Conservation (phyloP, 1,140 invertebrate species). For the Leptoteleia sp. region DNA sequence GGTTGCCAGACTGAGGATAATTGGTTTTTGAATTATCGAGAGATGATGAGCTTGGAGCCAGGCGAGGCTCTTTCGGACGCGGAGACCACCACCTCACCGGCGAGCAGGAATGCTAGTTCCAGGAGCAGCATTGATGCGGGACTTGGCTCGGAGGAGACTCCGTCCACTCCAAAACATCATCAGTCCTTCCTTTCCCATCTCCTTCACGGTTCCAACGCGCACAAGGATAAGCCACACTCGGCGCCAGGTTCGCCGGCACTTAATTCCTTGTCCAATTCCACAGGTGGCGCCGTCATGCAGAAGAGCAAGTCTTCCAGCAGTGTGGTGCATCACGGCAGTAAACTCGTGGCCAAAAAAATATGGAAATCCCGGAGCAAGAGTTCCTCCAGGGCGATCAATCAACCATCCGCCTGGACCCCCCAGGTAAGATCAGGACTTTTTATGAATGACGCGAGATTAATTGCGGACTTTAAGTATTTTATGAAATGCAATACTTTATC, state of each 20-base stretch:
- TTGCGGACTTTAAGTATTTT: no score
- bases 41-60: slow-evolving; percentile 70
- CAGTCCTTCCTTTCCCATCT: slow-evolving; percentile 86
- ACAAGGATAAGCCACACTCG: slow-evolving; percentile 80
- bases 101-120: slow-evolving; percentile 81
- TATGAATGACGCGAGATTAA: no score
- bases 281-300: slow-evolving; percentile 87
- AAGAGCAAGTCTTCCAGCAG: slow-evolving; percentile 93
- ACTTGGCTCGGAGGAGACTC: slow-evolving; percentile 77
- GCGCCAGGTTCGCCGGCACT: slow-evolving; percentile 80
- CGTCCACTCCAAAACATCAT: slow-evolving; percentile 82
- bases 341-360: slow-evolving; percentile 90
- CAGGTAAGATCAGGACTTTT: slow-evolving; percentile 85
- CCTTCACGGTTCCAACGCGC: slow-evolving; percentile 83
- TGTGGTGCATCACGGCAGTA: slow-evolving; percentile 88
- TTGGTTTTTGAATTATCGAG: slow-evolving; percentile 83
- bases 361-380: slow-evolving; percentile 91
- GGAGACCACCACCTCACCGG: slow-evolving; percentile 79
- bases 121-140: slow-evolving; percentile 82
- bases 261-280: slow-evolving; percentile 78
- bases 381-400: slow-evolving; percentile 84
- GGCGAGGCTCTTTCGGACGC: slow-evolving; percentile 78
- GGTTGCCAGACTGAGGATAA: slow-evolving; percentile 88
- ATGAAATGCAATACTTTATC: no score
- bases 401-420: slow-evolving; percentile 86